These are phyloP conservation scores for Sinocyclocheilus maitianheensis DNA, from an alignment of 2,113 vertebrate species.

Conservation along the genomic window DNA sequence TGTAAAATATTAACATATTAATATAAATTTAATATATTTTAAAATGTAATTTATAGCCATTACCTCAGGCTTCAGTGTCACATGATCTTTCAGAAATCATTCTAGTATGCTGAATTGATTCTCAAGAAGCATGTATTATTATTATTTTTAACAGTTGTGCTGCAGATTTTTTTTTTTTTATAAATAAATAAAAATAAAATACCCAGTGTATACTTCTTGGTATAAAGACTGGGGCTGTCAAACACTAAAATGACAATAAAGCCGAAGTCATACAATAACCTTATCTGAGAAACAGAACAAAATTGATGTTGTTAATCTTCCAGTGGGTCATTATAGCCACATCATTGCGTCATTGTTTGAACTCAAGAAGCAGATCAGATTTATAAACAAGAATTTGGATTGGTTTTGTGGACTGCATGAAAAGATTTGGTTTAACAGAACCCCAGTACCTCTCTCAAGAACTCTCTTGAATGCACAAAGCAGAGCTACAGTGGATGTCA, in stretches of 20 bases:
- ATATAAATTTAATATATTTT: neutral
- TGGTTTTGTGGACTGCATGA: neutral
- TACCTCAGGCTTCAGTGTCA: neutral
- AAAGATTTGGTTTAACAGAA: neutral
- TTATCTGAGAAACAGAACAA: neutral
- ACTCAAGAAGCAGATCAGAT: neutral
- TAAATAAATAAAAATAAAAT: neutral
- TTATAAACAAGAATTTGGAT: neutral
- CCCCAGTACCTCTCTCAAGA: neutral
- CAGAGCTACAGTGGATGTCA: neutral
- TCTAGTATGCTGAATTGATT: neutral
- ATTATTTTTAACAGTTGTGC: neutral
- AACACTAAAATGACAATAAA: neutral
- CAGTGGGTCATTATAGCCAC: too few relatives aligned
- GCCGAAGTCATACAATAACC: neutral
- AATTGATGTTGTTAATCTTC: neutral
- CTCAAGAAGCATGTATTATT: neutral
- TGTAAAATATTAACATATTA: neutral
- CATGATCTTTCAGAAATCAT: neutral
- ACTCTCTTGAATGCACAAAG: neutral
- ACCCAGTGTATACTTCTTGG: too few relatives aligned
- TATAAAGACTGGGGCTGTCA: too few relatives aligned
- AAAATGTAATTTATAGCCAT: neutral
- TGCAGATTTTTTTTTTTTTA: neutral
- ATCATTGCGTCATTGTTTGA: neutral